Percentiles rank a stretch among this genome's conserved stretches.
These are phyloP conservation scores for Blomia tropicalis DNA, from an alignment of 2,888 invertebrate genomes.

Conservation along the genomic window DNA sequence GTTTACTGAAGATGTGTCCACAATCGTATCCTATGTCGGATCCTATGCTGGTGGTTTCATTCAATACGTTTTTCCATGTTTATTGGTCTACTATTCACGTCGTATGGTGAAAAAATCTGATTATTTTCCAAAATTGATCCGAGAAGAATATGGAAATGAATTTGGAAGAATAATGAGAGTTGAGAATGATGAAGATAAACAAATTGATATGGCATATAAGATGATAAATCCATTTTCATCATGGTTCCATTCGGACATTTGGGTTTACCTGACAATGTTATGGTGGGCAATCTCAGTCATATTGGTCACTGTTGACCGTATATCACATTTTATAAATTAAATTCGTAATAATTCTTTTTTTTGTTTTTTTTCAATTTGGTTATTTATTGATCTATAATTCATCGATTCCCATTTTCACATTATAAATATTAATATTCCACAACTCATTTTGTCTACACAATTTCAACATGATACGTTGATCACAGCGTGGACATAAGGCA, in stretches of 20 bases:
- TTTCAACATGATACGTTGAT: conserved; percentile 30
- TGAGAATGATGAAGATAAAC: conserved; percentile 43
- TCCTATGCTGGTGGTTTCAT: conserved; percentile 85
- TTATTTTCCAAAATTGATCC: neutral
- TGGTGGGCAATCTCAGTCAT: conserved; percentile 70
- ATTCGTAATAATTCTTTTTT: too few relatives aligned
- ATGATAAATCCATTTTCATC: conserved; percentile 48
- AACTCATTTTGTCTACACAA: conserved; percentile 9
- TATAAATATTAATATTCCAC: too few relatives aligned
- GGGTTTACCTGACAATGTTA: conserved; percentile 61
- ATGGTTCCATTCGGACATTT: conserved; percentile 57
- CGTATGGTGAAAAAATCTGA: neutral
- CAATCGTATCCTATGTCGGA: conserved; percentile 62
- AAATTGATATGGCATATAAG: conserved; percentile 43
- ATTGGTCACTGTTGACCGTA: conserved; percentile 70
- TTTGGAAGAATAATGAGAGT: too few relatives aligned
- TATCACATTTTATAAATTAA: too few relatives aligned
- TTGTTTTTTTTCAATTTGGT: too few relatives aligned
- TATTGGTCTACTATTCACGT: conserved; percentile 60
- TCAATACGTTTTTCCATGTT: conserved; percentile 80
- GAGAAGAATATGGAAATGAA: neutral
- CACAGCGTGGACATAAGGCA: conserved; percentile 53
- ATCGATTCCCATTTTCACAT: too few relatives aligned
- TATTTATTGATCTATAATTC: too few relatives aligned
- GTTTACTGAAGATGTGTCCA: conserved; percentile 59